Conservation (phyloP, 2,888 invertebrate genomes). For the Timema cristinae region DNA sequence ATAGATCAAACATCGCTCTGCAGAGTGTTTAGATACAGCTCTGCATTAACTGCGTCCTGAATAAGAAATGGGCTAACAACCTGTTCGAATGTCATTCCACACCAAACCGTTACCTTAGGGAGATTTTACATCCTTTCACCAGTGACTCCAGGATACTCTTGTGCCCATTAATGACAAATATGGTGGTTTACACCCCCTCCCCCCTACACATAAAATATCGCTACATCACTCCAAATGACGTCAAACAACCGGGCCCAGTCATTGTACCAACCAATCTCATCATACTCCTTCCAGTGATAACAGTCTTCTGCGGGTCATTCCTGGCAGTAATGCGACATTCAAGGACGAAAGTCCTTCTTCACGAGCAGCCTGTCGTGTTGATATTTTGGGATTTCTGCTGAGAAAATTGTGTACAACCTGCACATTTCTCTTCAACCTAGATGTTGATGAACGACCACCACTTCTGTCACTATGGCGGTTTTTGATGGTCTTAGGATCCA, state of each 20-base stretch:
- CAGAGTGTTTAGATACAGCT: not conserved
- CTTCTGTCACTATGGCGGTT: not conserved
- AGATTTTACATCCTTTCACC: not conserved
- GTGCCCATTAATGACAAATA: no score
- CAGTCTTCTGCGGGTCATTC: not conserved
- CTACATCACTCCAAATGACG: not conserved
- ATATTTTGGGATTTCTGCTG: not conserved
- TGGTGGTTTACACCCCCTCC: no score
- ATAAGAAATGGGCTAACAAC: not conserved
- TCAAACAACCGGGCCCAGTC: not conserved
- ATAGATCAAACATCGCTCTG: not conserved
- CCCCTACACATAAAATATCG: no score
- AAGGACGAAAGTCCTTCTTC: not conserved
- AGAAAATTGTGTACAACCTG: not conserved
- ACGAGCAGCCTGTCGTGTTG: not conserved
- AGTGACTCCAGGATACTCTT: not conserved
- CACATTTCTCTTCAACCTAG: not conserved
- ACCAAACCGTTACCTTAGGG: not conserved
- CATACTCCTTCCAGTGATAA: not conserved
- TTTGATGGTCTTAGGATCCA: no score
- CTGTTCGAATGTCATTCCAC: not conserved
- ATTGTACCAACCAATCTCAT: not conserved
- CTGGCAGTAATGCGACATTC: not conserved
- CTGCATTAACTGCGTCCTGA: not conserved
- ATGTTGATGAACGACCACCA: not conserved